These are phyloP conservation scores for Mormyrus proboscirostris DNA, from an alignment of 2,797 vertebrate species.

Conservation along the genomic window DNA sequence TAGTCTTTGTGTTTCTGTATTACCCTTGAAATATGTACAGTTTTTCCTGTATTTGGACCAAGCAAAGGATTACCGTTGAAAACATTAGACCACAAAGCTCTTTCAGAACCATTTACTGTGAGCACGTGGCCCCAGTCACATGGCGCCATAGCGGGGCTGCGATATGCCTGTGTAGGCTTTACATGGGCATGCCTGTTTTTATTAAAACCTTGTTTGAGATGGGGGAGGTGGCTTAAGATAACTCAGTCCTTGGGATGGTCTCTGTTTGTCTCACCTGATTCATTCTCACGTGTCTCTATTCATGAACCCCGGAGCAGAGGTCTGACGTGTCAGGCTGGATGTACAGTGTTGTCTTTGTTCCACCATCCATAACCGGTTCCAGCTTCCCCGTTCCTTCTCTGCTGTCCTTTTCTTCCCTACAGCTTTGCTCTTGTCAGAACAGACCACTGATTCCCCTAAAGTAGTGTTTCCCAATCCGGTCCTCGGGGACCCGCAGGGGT, in stretches of 20 bases:
- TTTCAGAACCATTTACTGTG: neutral
- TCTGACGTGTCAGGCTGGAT: neutral
- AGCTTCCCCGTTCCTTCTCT: neutral
- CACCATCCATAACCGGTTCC: neutral
- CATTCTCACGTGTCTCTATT: neutral
- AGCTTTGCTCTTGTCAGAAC: neutral
- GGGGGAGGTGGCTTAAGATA: neutral
- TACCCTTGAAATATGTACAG: neutral
- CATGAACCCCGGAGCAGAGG: neutral
- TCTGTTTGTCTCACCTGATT: neutral
- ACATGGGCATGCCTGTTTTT: neutral
- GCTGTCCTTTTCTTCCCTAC: neutral
- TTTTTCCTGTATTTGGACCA: neutral
- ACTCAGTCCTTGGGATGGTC: neutral
- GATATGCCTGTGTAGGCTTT: neutral
- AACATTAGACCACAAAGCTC: neutral
- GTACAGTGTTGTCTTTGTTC: neutral
- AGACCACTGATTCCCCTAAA: neutral
- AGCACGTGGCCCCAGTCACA: neutral
- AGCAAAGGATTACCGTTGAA: neutral
- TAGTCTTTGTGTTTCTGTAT: neutral
- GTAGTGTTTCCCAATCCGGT: neutral
- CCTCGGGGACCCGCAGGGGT: neutral
- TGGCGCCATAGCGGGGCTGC: neutral
- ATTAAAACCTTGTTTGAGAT: neutral